A percentile compares a stretch with the other conserved stretches of the same genome.
phyloP scores from a whole-genome alignment of 2,888 invertebrate genomes.

The Keiferia lycopersicella region DNA sequence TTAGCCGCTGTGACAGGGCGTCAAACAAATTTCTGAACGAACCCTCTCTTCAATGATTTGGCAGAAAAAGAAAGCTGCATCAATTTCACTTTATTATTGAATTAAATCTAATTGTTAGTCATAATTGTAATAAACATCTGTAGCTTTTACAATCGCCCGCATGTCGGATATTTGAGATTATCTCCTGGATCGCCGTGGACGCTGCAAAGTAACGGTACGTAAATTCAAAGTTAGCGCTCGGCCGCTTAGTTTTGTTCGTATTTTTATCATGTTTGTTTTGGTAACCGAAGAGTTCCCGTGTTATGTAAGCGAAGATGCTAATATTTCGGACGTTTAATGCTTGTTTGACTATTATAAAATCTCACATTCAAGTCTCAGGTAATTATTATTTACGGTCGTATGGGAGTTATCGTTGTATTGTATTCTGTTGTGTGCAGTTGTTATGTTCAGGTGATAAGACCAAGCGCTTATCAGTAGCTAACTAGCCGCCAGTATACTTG shows the following conservation, averaged over 20 bases:
- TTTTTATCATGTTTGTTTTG: constrained; percentile 52
- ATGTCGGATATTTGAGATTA: not conserved
- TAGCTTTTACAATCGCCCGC: constrained; percentile 23
- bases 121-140: constrained; percentile 3
- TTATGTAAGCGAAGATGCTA: constrained; percentile 66
- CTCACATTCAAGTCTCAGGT: constrained; percentile 54
- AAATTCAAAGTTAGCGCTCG: constrained; percentile 47
- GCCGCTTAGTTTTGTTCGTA: constrained; percentile 29
- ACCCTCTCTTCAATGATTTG: constrained; percentile 52
- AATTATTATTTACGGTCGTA: constrained; percentile 37
- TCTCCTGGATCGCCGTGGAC: not conserved
- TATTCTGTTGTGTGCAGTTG: not conserved
- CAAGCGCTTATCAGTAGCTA: not conserved
- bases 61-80: constrained; percentile 46
- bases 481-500: not conserved
- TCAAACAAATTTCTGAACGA: constrained; percentile 24
- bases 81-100: constrained; percentile 6
- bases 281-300: constrained; percentile 51
- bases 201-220: constrained; percentile 37
- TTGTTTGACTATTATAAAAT: constrained; percentile 46
- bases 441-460: not conserved
- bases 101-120: not conserved
- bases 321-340: constrained; percentile 52
- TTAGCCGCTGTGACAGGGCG: not conserved
- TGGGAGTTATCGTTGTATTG: not conserved